Base-by-base conservation (phyloP, 2,797 vertebrate genomes). In the Melanotaenia trifasciata region DNA sequence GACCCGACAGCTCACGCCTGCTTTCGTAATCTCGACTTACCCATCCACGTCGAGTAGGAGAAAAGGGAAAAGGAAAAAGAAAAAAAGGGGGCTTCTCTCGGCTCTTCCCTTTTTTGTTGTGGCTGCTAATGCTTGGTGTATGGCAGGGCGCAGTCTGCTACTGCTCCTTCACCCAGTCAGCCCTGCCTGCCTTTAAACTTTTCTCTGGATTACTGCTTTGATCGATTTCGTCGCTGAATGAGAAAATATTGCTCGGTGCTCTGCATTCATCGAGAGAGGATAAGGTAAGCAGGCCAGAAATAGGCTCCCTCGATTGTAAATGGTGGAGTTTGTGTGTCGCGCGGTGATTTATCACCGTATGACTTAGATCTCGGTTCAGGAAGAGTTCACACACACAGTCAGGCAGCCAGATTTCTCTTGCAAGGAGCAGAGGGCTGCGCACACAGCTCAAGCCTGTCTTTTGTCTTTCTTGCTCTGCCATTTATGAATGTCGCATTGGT, bases 291-390 rank as follows among this genome's bases (percentile, higher is more conserved):
- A 94, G 96, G 96, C 96, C 96, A 96, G 94, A 94, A 95, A 94
- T 94, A 95, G 95, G 93, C 95, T 95, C 95, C 87, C 89, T 94
- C 94, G 89, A 94, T 95, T 96, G 96, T 97, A 96, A 96, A 98
- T 97, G 96, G 96, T 88, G 94, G 96, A 96, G 96, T 98, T 97
- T 97, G 95, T 95, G 96, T 97, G 93, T 93, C 91, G 92, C 95
- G 94, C 92, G 93, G 96, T 99, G 98, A 99, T 99, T 99, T 99
- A 99, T 98, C 96, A 96, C 96, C 95, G 95, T 95, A 96, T 90
- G 97, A 97, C 97, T 97, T 96, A 96, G 96, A 99, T 97, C 96
- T 97, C 96, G 96, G 98, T 99, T 99, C 98, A 99, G 96, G 96
- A 96, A 99, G 96, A 99, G 98, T 99, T 99, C 97, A 98, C 96